Base-by-base conservation (phyloP, 2,888 invertebrate species). In the Caenorhabditis plicata region DNA sequence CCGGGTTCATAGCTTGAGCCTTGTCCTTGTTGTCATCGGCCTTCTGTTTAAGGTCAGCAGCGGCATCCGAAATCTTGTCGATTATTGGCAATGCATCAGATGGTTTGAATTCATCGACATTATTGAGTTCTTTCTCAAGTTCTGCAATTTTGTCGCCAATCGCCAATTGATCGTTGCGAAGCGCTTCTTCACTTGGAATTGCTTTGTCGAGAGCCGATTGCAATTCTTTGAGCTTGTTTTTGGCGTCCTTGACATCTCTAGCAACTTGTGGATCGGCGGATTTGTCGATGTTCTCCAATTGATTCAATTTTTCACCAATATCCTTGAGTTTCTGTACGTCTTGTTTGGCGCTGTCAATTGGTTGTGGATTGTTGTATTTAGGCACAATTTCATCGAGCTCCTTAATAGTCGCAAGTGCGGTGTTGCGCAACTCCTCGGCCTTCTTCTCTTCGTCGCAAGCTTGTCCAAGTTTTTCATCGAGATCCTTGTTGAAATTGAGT, bases 221-320 rank as follows among this genome's bases (percentile, higher is more conserved):
- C 43, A 60, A 42, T 31, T 63, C 54, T 33, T 64, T 64, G 22
- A 57, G 41, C 43, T 57, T 57, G 26, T 49, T 43, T 48, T 61
- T 53, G n/a, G 56, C 42, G 31, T 68, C 60, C 38, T 61, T 62
- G 47, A 61, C 41, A 46, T 56, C 51, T 22, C 52, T 52, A 40
- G 57, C 61, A 13, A 55, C 43, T 45, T 65, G 60, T 46, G 49
- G 56, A 35, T 49, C 48, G 31, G 27, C 31, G n/a, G n/a, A n/a
- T 43, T 60, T 58, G 22, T 58, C 43, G 33, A 32, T 29, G 20
- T 36, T 42, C 27, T 43, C 42, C 42, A 55, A 41, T n/a, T 52
- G 43, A 44, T 33, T 36, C 15, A 58, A 36, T n/a, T 51, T 57
- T 15, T 49, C 58, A 19, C 51, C 23, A 36, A 51, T 47, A 27